A percentile compares a stretch with the other conserved stretches of the same genome.
Conservation (phyloP, 1,140 invertebrate genomes). For the Steinernema feltiae region DNA sequence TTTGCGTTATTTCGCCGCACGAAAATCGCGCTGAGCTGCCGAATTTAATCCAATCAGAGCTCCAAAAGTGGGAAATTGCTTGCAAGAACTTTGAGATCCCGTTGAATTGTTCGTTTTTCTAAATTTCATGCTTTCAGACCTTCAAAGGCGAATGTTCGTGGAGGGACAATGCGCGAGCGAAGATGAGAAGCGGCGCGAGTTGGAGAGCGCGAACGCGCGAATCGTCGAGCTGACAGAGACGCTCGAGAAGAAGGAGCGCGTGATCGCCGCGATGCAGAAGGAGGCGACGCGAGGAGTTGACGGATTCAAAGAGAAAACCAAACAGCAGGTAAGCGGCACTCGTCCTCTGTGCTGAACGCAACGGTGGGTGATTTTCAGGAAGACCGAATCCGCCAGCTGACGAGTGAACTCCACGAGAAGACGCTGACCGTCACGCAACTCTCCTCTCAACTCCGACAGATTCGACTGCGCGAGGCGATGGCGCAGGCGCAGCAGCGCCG, state of each 20-base stretch:
- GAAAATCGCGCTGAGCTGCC: no score
- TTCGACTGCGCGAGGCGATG: conserved; percentile 22
- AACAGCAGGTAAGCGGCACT: conserved; percentile 2
- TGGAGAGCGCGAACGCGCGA: conserved; percentile 9
- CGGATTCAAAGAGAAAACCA: conserved; percentile 17
- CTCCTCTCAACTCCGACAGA: conserved; percentile 16
- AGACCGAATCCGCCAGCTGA: conserved; percentile 18
- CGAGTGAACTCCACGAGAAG: conserved; percentile 15
- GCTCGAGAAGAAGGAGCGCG: background rate
- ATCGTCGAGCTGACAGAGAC: conserved; percentile 8
- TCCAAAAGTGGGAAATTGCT: no score
- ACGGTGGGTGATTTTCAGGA: background rate
- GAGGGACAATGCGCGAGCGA: background rate
- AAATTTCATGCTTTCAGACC: background rate
- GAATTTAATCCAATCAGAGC: no score
- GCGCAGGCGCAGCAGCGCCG: conserved; percentile 25
- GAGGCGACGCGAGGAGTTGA: background rate
- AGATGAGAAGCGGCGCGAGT: background rate
- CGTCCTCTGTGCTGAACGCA: background rate
- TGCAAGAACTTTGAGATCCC: background rate
- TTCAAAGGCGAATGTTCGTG: conserved; percentile 8
- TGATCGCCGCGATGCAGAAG: background rate
- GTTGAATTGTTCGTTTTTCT: background rate
- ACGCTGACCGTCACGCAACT: conserved; percentile 24
- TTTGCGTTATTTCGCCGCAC: no score